These are phyloP conservation scores for Canis aureus DNA, from an alignment of 2,113 vertebrate species.

Conservation along the genomic window DNA sequence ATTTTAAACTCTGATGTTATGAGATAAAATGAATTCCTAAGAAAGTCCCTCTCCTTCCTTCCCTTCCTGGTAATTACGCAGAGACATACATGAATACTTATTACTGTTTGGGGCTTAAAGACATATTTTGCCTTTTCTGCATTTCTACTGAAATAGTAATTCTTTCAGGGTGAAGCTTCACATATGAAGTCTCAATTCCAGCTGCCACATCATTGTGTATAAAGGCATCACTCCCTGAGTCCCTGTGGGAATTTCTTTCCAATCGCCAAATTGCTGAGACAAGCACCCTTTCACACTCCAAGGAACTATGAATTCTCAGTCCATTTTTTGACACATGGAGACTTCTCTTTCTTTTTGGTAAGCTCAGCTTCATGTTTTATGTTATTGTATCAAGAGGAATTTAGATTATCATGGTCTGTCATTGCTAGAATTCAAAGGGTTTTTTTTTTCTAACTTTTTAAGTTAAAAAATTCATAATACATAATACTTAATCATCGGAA, in stretches of 20 bases:
- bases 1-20: not conserved
- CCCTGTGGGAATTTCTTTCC: not conserved
- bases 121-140: not conserved
- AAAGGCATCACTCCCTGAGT: not conserved
- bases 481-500: not conserved
- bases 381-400: not conserved
- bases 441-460: not conserved
- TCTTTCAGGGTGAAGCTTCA: not conserved
- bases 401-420: not conserved
- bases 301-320: not conserved
- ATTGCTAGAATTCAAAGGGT: not conserved
- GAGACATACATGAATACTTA: not conserved
- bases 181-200: not conserved
- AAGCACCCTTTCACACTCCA: not conserved
- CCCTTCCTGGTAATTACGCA: not conserved
- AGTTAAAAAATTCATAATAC: not conserved
- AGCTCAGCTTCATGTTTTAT: not conserved
- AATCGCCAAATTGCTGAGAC: not conserved
- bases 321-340: not conserved
- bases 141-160: not conserved
- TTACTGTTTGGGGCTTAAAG: not conserved
- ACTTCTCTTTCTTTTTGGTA: not conserved
- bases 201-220: not conserved
- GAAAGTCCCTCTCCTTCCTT: not conserved
- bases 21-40: slow-evolving; percentile 28